Base-by-base conservation (phyloP, 2,113 vertebrate genomes). In the Symphodus melops region DNA sequence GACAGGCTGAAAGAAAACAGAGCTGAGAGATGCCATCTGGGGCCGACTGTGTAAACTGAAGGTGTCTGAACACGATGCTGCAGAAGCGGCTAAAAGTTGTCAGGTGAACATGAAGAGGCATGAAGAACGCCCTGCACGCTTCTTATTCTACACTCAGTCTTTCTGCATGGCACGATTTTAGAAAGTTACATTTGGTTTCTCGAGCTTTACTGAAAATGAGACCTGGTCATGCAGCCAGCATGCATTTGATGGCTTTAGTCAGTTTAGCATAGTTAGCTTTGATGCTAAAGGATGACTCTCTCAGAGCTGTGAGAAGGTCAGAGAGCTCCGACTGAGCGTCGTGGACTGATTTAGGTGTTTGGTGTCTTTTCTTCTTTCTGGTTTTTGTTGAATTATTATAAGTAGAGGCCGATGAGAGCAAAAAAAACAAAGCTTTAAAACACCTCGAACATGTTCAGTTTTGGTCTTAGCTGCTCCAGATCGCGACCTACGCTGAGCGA, bases 31-130 rank as follows among this genome's bases (percentile, higher is more conserved):
- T 68, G 83, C 87, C 84, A 89, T 88, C 80, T 83, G 85, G 74
- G 85, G 62, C 72, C 19, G 77, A 68, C 82, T 82, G 86, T 89
- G 87, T 89, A 86, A 87, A 90, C 87, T 57, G 69, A 87, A 88
- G 86, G 88, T 90, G 89, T 88, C 90, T 92, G 88, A 90, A 91
- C 88, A 88, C 33, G 89, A 89, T 10, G 82, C 82, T 17, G 42
- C 77, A 72, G 82, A 78, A 76, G 42, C 59, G 63, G 77, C 77
- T 77, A 69, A 86, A 78, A 85, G 79, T 72, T 75, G 83, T 82
- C 81, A 58, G 67, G 64, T 74, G 69, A 82, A 85, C 85, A 74
- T 72, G 84, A 88, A 68, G 79, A 64, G 84, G 79, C 88, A 88
- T 25, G 88, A 85, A 37, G 36, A 54, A 65, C 77, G 81, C 25